Percentiles rank a stretch among this genome's conserved stretches.
Evolutionary conservation across 2,113 vertebrate genomes (phyloP).

Genomic region (Vidua macroura): DNA sequence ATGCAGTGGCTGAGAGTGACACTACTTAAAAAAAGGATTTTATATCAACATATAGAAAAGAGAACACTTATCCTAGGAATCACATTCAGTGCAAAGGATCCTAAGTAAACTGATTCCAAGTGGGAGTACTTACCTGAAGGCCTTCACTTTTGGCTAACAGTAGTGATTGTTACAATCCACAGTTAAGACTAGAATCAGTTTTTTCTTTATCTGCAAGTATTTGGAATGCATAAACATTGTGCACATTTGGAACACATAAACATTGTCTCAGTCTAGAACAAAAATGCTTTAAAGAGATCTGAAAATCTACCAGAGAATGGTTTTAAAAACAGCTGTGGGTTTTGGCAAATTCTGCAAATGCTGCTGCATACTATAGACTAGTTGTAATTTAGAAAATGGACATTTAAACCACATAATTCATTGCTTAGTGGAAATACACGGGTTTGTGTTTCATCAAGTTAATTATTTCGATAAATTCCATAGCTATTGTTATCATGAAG

Average conservation of each 20-base stretch:
- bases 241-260: background rate
- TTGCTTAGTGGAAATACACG: background rate
- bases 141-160: background rate
- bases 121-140: background rate
- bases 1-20: background rate
- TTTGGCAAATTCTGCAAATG: background rate
- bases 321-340: background rate
- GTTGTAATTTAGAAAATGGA: background rate
- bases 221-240: background rate
- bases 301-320: background rate
- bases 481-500: slow-evolving; percentile 7
- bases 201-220: background rate
- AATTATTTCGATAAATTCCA: slow-evolving; percentile 37
- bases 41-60: background rate
- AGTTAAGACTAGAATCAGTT: background rate
- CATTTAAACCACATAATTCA: background rate
- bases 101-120: background rate
- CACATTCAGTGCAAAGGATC: background rate
- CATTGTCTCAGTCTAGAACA: background rate
- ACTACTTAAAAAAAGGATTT: background rate
- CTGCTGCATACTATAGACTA: background rate
- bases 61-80: background rate
- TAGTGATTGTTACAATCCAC: background rate
- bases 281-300: background rate
- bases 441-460: background rate